Evolutionary conservation across 2,113 vertebrate species (phyloP).

Genomic region (Glareola pratincola): DNA sequence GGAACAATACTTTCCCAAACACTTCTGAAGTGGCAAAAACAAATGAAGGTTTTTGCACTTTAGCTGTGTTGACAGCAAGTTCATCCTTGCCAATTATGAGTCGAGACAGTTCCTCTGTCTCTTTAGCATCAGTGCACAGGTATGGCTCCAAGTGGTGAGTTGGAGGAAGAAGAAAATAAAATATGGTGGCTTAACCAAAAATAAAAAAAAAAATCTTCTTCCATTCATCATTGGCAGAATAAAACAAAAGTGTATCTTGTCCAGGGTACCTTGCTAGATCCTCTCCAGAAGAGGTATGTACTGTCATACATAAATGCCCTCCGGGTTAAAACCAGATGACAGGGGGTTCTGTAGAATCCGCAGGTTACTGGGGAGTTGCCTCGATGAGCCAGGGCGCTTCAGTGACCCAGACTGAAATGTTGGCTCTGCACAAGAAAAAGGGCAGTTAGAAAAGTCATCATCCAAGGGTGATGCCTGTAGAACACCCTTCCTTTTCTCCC

Average conservation of each 20-base stretch:
- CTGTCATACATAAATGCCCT: conserved; percentile 95
- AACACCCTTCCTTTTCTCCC: background rate
- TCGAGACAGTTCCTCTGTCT: conserved; percentile 28
- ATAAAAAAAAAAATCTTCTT: background rate
- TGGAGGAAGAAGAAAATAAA: conserved; percentile 35
- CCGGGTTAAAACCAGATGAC: conserved; percentile 90
- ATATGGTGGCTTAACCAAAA: background rate
- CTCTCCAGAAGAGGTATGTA: conserved; percentile 48
- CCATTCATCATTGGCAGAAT: conserved; percentile 55
- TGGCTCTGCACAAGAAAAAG: conserved; percentile 71
- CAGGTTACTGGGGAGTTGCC: conserved; percentile 85
- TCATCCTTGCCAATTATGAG: conserved; percentile 44
- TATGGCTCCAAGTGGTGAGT: conserved; percentile 63
- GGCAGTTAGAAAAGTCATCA: background rate
- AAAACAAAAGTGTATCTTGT: conserved; percentile 28
- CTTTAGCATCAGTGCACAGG: conserved; percentile 70
- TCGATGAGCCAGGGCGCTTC: conserved; percentile 85
- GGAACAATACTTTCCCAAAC: conserved; percentile 66
- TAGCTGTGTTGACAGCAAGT: conserved; percentile 39
- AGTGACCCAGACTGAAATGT: conserved; percentile 85
- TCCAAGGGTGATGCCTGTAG: background rate
- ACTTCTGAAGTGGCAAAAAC: conserved; percentile 61
- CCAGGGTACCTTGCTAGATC: conserved; percentile 47
- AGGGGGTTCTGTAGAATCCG: conserved; percentile 89
- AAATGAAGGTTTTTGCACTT: conserved; percentile 58